Conservation (phyloP, 2,113 vertebrate genomes). For the Pituophis catenifer region DNA sequence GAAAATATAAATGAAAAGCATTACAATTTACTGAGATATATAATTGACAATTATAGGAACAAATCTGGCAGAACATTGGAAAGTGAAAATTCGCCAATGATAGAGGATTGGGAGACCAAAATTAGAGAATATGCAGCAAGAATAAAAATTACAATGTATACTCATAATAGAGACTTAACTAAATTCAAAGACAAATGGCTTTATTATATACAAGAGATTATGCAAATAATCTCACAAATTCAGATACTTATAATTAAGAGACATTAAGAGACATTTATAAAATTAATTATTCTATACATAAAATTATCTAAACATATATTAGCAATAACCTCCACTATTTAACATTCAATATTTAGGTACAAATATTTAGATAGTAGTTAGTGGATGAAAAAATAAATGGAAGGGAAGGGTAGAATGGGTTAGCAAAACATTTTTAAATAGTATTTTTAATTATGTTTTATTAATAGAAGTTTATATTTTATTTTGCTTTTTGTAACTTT, state of each 20-base stretch:
- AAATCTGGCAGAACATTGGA: background rate
- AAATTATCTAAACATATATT: background rate
- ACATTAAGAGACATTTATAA: background rate
- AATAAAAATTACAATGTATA: background rate
- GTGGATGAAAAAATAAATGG: background rate
- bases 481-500: background rate
- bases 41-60: background rate
- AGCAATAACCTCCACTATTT: background rate
- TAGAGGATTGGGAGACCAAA: background rate
- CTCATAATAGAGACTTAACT: background rate
- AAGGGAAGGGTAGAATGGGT: background rate
- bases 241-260: background rate
- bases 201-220: background rate
- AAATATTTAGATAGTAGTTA: background rate
- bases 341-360: background rate
- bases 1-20: background rate
- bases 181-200: background rate
- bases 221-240: background rate
- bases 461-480: background rate
- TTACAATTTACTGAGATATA: background rate
- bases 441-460: background rate
- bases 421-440: background rate
- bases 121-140: background rate
- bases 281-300: background rate
- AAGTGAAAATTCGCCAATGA: background rate